Evolutionary conservation across 2,797 vertebrate species (phyloP), one percentile per base, ranked within the genome.

Genomic region (Pteronotus mesoamericanus): DNA sequence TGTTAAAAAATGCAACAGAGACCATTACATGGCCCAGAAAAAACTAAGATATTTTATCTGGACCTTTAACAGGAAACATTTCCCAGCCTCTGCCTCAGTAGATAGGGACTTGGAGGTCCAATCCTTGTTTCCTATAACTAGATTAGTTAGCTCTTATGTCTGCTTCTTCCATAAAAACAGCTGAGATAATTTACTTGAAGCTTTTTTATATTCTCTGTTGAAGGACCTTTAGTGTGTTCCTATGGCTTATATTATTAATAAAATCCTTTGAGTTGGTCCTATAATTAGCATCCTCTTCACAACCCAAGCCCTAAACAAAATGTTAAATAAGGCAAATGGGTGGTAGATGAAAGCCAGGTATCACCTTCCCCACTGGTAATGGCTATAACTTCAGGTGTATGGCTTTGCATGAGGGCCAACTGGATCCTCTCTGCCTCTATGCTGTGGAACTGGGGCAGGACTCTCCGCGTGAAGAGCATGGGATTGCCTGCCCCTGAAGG

Each of bases 91-190:
- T 66, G 5, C 3, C 51, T 91, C 85, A 82, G 21, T 85, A 68
- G 26, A 71, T 22, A 93, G n/a, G 69, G 80, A 48, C 5, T 26
- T 77, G 32, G 53, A 72, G 42, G 6, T 37, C 29, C n/a, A 94
- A 1, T 42, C 51, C 12, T 71, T 84, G 19, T 80, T 96, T 87
- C 29, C 46, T 85, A 1, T 80, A 92, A 80, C 68, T 78, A 55
- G 57, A 24, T 80, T 95, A 96, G 29, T 91, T 84, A 94, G 24
- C 66, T 94, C 68, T 66, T 46, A 59, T 82, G n/a, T 92, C 24
- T 68, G 19, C 18, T 85, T 46, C 19, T 86, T 89, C 16, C 85
- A 55, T 51, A 57, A 55, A 88, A 86, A 79, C 8, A 66, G 6
- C 42, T 86, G 78, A 44, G 44, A 74, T 79, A 86, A 89, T 69